Evolutionary conservation across 2,888 invertebrate genomes (phyloP).

Genomic region (Adelphocoris suturalis): DNA sequence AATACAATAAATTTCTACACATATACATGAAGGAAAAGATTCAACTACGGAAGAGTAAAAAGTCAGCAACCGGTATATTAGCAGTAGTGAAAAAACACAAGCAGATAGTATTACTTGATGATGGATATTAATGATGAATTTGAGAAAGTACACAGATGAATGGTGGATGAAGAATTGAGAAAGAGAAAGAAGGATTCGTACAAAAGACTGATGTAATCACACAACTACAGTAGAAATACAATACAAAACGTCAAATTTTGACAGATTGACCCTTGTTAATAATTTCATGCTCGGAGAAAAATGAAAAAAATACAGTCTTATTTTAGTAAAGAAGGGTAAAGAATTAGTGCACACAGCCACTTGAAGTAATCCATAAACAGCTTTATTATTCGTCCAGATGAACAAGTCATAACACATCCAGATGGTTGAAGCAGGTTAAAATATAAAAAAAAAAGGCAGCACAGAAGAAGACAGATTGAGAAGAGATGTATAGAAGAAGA

Average conservation of each 20-base stretch:
- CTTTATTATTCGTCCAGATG: constrained; percentile 66
- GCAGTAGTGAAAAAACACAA: constrained; percentile 13
- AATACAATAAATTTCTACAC: too few species aligned
- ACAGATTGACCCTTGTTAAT: constrained; percentile 57
- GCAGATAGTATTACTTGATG: constrained; percentile 20
- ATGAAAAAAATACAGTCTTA: constrained; percentile 50
- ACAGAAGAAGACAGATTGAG: constrained; percentile 59
- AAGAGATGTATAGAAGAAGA: constrained; percentile 53
- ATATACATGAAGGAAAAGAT: too few species aligned
- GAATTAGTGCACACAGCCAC: constrained; percentile 70
- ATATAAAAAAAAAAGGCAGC: constrained; percentile 46
- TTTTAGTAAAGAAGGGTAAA: constrained; percentile 69
- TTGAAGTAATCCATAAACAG: constrained; percentile 60
- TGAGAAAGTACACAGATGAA: constrained; percentile 46
- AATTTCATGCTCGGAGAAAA: constrained; percentile 45
- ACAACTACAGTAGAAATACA: constrained; percentile 11
- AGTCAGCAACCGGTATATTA: not conserved
- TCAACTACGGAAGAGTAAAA: constrained; percentile 3
- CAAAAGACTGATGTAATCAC: not conserved
- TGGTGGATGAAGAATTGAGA: constrained; percentile 45
- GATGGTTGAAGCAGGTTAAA: constrained; percentile 65
- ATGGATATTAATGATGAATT: constrained; percentile 49
- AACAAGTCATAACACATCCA: constrained; percentile 62
- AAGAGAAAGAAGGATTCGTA: constrained; percentile 32
- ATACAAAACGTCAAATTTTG: not conserved